Evolutionary conservation across 2,113 vertebrate species (phyloP), one percentile per base, ranked within the genome.

Genomic region (Nothoprocta pentlandii): DNA sequence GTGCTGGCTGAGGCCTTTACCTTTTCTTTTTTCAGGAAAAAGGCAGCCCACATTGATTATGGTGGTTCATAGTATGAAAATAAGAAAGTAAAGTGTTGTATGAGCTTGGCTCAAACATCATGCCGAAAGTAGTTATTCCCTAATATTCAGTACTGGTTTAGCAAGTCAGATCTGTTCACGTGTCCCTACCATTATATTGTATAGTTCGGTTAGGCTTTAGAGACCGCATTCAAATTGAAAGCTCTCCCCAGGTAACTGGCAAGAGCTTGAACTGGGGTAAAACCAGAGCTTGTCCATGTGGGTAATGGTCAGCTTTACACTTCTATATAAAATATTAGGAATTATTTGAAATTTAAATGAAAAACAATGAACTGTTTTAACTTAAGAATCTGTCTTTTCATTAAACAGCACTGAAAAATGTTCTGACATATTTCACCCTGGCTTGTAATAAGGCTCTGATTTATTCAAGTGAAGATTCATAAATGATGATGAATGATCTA

Each of bases 21-120:
- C 49, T 49, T 70, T 69, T 10, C 6, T 58, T 6, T 39, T 66
- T 66, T 30, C 16, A 83, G 30, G 26, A 41, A 16, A 73, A 59
- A 77, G 61, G 3, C 15, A 77, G 6, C 3, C 26, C 8, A 0
- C n/a, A 12, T 21, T 6, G n/a, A 1, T 8, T 20, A 41, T 3
- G 9, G 14, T 63, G 54, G 30, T n/a, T 56, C 61, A 47, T 6
- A 68, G 59, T 59, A 86, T 20, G 3, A 63, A 64, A 84, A 34
- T 13, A 46, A 2, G 10, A 21, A 42, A 53, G 39, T 49, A 11
- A 53, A 12, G 49, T 28, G 2, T 14, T 49, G 4, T 5, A 34
- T 11, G 14, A 34, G 15, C 9, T 64, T 41, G 2, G 7, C 15
- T 78, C 46, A 56, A 71, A 32, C 9, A 26, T 1, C 0, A 1